Evolutionary conservation across 1,140 invertebrate genomes (phyloP).

Genomic region (Papilio polytes): DNA sequence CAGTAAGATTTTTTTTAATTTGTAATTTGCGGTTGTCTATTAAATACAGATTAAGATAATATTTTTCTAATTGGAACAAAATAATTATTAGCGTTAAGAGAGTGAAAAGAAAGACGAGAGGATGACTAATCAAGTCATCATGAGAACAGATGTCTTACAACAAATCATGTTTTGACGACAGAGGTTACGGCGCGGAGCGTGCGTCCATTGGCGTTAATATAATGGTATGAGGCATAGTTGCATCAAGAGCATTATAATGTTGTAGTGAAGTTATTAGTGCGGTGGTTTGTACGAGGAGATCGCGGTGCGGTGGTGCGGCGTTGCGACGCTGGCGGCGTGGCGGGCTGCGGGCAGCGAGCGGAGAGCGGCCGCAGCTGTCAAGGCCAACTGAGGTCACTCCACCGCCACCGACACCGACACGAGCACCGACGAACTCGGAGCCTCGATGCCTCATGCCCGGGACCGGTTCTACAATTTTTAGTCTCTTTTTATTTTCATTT

Average conservation of each 20-base stretch:
- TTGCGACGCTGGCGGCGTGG: conserved; percentile 63
- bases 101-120: conserved; percentile 43
- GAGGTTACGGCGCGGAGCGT: conserved; percentile 42
- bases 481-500: conserved; percentile 83
- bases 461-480: conserved; percentile 84
- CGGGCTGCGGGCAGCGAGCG: conserved; percentile 63
- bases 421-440: conserved; percentile 63
- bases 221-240: conserved; percentile 67
- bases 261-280: conserved; percentile 81
- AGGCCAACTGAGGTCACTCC: conserved; percentile 82
- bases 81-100: conserved; percentile 49
- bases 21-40: conserved; percentile 41
- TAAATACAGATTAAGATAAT: conserved; percentile 40
- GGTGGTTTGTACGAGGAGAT: conserved; percentile 75
- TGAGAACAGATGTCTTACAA: conserved; percentile 61
- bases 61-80: conserved; percentile 37
- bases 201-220: conserved; percentile 42
- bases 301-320: conserved; percentile 59
- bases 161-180: conserved; percentile 69
- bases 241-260: conserved; percentile 73
- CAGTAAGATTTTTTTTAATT: conserved; percentile 19
- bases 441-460: conserved; percentile 74
- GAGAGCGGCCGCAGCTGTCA: conserved; percentile 78
- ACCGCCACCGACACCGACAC: conserved; percentile 55
- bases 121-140: conserved; percentile 41